phyloP scores from a whole-genome alignment of 1,140 invertebrate genomes.

The Drosophila sproati region DNA sequence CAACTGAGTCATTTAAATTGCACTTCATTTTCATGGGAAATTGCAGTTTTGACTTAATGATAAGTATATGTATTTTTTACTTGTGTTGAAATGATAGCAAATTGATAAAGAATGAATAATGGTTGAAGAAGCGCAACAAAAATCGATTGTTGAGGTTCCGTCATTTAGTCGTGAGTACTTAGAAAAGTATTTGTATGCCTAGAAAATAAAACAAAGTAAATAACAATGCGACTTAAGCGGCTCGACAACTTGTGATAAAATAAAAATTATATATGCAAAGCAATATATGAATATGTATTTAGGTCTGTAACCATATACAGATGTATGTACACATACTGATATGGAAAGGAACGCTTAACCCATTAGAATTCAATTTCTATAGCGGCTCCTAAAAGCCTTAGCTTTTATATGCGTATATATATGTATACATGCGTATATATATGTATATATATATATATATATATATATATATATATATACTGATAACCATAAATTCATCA shows the following conservation, averaged over 20 bases:
- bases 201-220: neutral
- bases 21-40: no score
- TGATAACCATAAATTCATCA: conserved; percentile 43
- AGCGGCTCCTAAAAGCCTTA: neutral
- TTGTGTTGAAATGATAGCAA: no score
- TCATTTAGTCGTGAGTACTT: neutral
- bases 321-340: neutral
- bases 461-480: neutral
- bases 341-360: conserved; percentile 17
- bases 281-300: neutral
- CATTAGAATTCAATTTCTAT: conserved; percentile 9
- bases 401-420: neutral
- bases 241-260: conserved; percentile 14
- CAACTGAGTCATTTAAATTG: no score
- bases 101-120: no score
- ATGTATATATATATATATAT: no score
- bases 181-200: conserved; percentile 4
- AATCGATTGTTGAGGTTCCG: neutral
- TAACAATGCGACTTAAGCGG: conserved; percentile 6
- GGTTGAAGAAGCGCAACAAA: no score
- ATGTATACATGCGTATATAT: neutral
- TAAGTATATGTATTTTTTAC: no score
- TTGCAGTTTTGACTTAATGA: no score
- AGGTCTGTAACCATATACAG: neutral
- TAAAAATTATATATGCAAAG: conserved; percentile 1